phyloP scores from a whole-genome alignment of 2,888 invertebrate genomes.

The Drosophila lacicola region DNA sequence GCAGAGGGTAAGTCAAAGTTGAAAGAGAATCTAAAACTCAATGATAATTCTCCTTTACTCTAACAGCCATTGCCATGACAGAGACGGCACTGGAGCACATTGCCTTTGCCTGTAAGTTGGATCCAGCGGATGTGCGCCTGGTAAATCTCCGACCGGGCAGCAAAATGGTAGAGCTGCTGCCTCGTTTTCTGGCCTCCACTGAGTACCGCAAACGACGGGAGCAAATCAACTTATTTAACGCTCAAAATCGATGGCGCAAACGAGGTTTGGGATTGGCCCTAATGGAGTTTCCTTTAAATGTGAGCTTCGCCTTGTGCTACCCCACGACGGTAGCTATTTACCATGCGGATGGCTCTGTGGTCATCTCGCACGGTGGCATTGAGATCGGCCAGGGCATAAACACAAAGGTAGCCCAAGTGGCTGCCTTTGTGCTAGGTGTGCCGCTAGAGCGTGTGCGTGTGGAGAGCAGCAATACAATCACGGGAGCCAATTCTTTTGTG shows the following conservation, averaged over 20 bases:
- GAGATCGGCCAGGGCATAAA: constrained; percentile 91
- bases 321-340: constrained; percentile 89
- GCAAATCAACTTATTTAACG: constrained; percentile 88
- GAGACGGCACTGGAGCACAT: constrained; percentile 89
- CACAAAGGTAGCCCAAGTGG: constrained; percentile 91
- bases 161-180: constrained; percentile 85
- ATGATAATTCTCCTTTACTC: not conserved
- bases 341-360: constrained; percentile 90
- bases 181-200: constrained; percentile 85
- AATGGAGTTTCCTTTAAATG: constrained; percentile 85
- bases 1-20: constrained; percentile 86
- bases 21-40: not conserved
- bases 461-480: constrained; percentile 81
- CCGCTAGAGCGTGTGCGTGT: constrained; percentile 54
- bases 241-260: constrained; percentile 92
- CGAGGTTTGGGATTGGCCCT: constrained; percentile 89
- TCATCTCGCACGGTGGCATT: constrained; percentile 89
- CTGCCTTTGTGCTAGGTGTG: constrained; percentile 89
- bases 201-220: constrained; percentile 87
- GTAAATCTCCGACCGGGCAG: constrained; percentile 86
- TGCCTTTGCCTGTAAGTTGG: constrained; percentile 86
- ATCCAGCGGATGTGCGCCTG: constrained; percentile 87
- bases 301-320: constrained; percentile 84
- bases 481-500: constrained; percentile 86
- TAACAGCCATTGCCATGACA: constrained; percentile 86